phyloP scores from a whole-genome alignment of 2,113 vertebrate genomes.

The Spermophilus dauricus region DNA sequence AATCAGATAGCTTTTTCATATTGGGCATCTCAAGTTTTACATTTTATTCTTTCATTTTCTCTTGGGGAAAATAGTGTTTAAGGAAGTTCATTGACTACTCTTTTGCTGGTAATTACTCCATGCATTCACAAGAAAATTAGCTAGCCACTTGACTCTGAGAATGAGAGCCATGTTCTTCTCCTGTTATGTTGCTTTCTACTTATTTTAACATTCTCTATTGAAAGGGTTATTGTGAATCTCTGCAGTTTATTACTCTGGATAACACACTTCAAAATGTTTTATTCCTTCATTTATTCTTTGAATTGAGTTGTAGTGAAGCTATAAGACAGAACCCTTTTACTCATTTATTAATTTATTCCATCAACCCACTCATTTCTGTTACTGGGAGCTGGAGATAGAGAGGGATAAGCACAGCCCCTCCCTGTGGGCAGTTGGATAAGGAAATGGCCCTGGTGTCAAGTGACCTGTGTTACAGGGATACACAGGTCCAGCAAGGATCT shows the following conservation, averaged over 20 bases:
- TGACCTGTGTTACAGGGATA: not conserved
- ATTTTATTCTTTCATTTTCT: conserved; percentile 53
- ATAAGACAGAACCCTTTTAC: not conserved
- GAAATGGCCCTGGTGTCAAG: not conserved
- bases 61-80: conserved; percentile 58
- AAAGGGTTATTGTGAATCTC: not conserved
- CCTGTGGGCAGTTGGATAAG: not conserved
- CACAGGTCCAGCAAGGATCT: not conserved
- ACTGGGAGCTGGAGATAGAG: not conserved
- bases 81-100: conserved; percentile 39
- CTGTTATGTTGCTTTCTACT: not conserved
- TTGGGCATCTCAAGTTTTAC: not conserved
- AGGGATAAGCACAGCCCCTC: not conserved
- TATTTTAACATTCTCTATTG: not conserved
- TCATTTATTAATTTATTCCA: not conserved
- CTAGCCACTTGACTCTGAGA: not conserved
- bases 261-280: not conserved
- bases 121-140: conserved; percentile 34
- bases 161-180: not conserved
- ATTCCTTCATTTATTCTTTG: conserved; percentile 49
- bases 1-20: conserved; percentile 22
- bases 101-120: not conserved
- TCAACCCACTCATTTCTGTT: not conserved
- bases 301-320: conserved; percentile 21
- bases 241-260: not conserved